phyloP scores from a whole-genome alignment of 2,888 invertebrate species.

The Heliconius ismenius region DNA sequence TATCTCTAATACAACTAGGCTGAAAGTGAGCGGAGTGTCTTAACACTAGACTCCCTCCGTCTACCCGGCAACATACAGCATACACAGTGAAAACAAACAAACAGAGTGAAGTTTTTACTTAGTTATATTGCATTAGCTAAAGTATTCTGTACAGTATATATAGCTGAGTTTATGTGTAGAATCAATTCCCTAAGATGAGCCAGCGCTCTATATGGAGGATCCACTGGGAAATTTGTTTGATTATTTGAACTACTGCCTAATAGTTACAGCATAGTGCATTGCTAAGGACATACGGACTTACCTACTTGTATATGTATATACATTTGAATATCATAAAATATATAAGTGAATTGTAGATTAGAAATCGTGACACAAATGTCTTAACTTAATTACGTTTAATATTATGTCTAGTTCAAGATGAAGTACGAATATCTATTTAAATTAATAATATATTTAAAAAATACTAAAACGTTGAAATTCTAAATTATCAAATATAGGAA shows the following conservation, averaged over 20 bases:
- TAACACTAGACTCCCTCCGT: no score
- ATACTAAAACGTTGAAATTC: background rate
- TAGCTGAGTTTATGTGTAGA: constrained; percentile 8
- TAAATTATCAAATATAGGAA: background rate
- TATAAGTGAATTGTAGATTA: background rate
- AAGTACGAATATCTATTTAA: no score
- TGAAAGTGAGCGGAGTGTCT: no score
- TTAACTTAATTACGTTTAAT: no score
- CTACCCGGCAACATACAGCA: no score
- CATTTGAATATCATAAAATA: background rate
- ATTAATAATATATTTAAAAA: background rate
- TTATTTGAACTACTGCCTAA: constrained; percentile 20
- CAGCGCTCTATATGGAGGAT: background rate
- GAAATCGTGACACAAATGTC: no score
- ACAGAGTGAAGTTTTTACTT: background rate
- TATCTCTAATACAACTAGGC: no score
- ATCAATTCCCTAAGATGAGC: constrained; percentile 22
- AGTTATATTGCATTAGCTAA: background rate
- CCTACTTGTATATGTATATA: background rate
- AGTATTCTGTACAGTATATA: background rate
- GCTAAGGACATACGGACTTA: background rate
- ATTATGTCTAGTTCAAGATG: no score
- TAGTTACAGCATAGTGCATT: constrained; percentile 8
- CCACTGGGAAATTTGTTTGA: constrained; percentile 22
- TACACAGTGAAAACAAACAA: no score